A percentile compares a stretch with the other conserved stretches of the same genome.
Conservation (phyloP, 2,113 vertebrate species). For the Rallus limicola region DNA sequence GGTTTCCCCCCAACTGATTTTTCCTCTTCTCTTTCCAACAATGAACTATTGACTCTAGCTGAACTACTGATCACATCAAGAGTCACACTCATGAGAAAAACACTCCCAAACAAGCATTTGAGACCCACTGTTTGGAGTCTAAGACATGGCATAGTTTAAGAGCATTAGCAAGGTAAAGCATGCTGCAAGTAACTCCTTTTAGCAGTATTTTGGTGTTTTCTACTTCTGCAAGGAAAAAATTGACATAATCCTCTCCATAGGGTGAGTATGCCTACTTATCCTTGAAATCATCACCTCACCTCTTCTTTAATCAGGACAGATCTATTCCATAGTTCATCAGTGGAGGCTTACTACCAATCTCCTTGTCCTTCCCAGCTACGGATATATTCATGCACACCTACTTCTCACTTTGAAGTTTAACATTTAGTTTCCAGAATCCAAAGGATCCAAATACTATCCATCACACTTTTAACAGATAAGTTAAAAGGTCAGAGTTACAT, state of each 20-base stretch:
- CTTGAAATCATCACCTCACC: background rate
- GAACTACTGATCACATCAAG: background rate
- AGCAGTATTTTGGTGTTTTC: background rate
- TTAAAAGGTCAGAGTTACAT: background rate
- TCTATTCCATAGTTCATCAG: background rate
- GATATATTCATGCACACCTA: background rate
- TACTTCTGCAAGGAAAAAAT: background rate
- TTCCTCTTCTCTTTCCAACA: background rate
- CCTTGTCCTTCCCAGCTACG: background rate
- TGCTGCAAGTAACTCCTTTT: background rate
- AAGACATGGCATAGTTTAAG: background rate
- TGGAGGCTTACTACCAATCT: background rate
- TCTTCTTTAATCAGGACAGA: background rate
- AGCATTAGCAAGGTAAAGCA: background rate
- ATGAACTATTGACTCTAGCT: background rate
- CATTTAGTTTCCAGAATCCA: background rate
- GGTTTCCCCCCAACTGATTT: background rate
- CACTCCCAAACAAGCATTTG: background rate
- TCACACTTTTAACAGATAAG: background rate
- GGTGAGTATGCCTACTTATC: background rate
- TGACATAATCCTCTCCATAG: accelerated
- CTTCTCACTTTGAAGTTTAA: background rate
- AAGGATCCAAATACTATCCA: background rate
- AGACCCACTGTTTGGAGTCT: background rate
- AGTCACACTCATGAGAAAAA: background rate